A percentile compares a stretch with the other conserved stretches of the same genome.
These are phyloP conservation scores for Macrophya annulata DNA, from an alignment of 2,888 invertebrate genomes.

Conservation along the genomic window DNA sequence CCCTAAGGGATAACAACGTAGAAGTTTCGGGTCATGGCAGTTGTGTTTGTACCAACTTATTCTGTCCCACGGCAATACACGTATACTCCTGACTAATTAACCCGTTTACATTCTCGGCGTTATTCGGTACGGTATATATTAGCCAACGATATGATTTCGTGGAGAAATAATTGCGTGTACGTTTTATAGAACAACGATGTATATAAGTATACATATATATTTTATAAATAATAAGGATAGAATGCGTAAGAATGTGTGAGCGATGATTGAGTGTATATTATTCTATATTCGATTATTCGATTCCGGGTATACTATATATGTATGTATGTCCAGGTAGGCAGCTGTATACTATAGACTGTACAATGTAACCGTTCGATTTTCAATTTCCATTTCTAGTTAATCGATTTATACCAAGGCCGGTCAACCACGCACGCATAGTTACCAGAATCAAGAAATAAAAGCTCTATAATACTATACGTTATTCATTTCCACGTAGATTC, in stretches of 20 bases:
- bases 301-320: constrained; percentile 21
- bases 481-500: not conserved
- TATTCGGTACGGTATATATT: not conserved
- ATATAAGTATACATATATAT: not conserved
- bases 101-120: not conserved
- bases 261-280: not conserved
- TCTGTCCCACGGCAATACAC: constrained; percentile 1
- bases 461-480: not conserved
- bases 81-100: constrained; percentile 14
- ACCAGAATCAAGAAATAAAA: not conserved
- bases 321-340: not conserved
- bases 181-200: not conserved
- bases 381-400: constrained; percentile 33
- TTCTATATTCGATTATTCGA: constrained; percentile 31
- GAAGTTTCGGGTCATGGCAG: not conserved
- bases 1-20: not conserved
- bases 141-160: not conserved
- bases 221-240: not conserved
- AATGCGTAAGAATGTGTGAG: constrained; percentile 4
- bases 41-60: not conserved
- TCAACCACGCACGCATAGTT: not conserved
- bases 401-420: constrained; percentile 36
- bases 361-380: constrained; percentile 28
- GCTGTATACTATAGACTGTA: not conserved
- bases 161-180: not conserved